These are phyloP conservation scores for Malurus splendens DNA, from an alignment of 2,797 vertebrate genomes.

Conservation along the genomic window DNA sequence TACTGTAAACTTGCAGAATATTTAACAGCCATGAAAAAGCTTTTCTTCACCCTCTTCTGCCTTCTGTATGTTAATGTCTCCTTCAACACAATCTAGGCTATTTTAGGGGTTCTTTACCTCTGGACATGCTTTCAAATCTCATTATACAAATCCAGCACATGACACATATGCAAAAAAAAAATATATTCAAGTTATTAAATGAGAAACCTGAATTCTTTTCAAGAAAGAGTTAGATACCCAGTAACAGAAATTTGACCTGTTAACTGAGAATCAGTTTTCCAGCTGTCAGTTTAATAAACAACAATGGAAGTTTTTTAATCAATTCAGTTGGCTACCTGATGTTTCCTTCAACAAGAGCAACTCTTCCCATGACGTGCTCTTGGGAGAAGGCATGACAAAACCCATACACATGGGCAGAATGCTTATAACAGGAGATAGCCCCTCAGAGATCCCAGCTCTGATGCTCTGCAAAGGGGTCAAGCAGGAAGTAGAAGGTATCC, in stretches of 20 bases:
- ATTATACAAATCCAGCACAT: conserved; percentile 31
- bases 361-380: background rate
- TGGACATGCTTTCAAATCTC: conserved; percentile 39
- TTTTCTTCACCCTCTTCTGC: background rate
- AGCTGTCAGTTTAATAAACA: conserved; percentile 5
- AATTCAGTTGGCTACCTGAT: background rate
- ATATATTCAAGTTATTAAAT: conserved; percentile 28
- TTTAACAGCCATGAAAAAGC: conserved; percentile 22
- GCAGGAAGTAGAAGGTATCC: background rate
- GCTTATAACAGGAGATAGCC: background rate
- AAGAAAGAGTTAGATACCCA: background rate
- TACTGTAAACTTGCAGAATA: conserved; percentile 20
- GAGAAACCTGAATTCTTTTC: background rate
- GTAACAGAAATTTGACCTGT: conserved; percentile 6
- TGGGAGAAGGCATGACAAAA: background rate
- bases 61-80: conserved; percentile 23
- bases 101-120: conserved; percentile 26
- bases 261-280: conserved; percentile 13
- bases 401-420: background rate
- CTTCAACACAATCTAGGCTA: background rate
- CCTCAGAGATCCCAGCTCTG: background rate
- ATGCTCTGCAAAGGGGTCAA: background rate
- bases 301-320: background rate
- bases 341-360: background rate
- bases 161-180: conserved; percentile 6